Evolutionary conservation across 1,140 invertebrate genomes (phyloP), one percentile per base, ranked within the genome.

Genomic region (Orchesella cincta): DNA sequence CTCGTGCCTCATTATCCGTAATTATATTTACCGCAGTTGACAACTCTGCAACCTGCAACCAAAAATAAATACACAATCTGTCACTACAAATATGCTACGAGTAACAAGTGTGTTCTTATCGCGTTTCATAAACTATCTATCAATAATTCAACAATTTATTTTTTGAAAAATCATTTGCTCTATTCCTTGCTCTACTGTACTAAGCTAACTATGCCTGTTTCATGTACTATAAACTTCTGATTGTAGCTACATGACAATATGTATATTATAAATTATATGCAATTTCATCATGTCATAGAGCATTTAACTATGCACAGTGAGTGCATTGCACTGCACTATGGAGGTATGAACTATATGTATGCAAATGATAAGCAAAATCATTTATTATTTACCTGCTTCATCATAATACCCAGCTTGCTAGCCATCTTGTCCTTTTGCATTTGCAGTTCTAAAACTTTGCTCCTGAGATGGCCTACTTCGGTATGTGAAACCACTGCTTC

Each of bases 381-480:
- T 57, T 5, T 18, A 57, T n/a, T 57, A n/a, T 57, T 57, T 78
- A 81, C 80, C 80, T 81, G 76, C 76, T 77, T 76, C 28, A 64
- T 67, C n/a, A 81, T 74, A 33, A 51, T 52, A 1, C 26, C 33
- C 26, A 51, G 35, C 33, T 76, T 77, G 16, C 54, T 29, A 52
- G 75, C 46, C 5, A 81, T 73, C 72, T 74, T 79, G 34, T 81
- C 80, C 34, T 78, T 78, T 8, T 72, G 26, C 0, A 20, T 20
- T 26, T 29, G 46, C 1, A 74, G n/a, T 51, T 71, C 28, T 1
- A 76, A 57, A n/a, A 79, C 26, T 76, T 79, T 81, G 0, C 46
- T 8, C 28, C 71, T 31, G 1, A 81, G 28, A 23, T 52, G 39
- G 23, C 78, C 74, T 0, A 81, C n/a, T n/a, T 64, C 33, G 0